Base-by-base conservation (phyloP, 2,888 invertebrate genomes). In the Hemicrepidius hirtus region DNA sequence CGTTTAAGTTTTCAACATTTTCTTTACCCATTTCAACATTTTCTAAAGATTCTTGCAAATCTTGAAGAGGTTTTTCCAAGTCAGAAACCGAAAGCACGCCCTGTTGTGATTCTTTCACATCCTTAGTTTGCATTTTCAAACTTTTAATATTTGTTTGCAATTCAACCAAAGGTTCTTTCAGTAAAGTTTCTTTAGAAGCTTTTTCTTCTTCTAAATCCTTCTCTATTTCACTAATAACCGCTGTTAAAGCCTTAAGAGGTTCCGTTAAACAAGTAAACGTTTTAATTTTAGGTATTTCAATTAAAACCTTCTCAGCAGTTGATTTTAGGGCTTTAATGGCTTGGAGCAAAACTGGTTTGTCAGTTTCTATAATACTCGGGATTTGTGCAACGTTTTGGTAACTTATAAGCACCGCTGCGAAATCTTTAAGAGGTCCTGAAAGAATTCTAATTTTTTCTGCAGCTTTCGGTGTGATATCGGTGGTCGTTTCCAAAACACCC, bases 381-480 rank as follows among this genome's bases (percentile, higher is more conserved):
- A 62, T 74, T 21, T 40, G 40, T 18, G 32, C 9, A 1, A 16
- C 21, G 9, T 32, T 41, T 20, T 53, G 20, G 6, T 71, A 40
- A 63, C 73, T 68, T n/a, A 74, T 37, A 28, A 77, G 16, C 21
- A 65, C 21, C 50, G 72, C 41, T 6, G 68, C 35, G 6, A 80
- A 66, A 64, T 67, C 78, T 35, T 55, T 57, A 1, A 75, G 16
- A 16, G 75, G 75, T 63, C 66, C 53, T 32, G 24, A 13, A 16
- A 59, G 4, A 21, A 57, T 41, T 9, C 35, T 46, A 16, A 57
- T 13, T 18, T 68, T 46, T 40, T 41, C 64, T 20, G 55, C 53
- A n/a, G 68, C 40, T 65, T 59, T 63, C 62, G 40, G 57, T 53
- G 68, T 68, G 1, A 64, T 50, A 7, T 49, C 50, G 10, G 20